Evolutionary conservation across 2,888 invertebrate species (phyloP).

Genomic region (Helleia helle): DNA sequence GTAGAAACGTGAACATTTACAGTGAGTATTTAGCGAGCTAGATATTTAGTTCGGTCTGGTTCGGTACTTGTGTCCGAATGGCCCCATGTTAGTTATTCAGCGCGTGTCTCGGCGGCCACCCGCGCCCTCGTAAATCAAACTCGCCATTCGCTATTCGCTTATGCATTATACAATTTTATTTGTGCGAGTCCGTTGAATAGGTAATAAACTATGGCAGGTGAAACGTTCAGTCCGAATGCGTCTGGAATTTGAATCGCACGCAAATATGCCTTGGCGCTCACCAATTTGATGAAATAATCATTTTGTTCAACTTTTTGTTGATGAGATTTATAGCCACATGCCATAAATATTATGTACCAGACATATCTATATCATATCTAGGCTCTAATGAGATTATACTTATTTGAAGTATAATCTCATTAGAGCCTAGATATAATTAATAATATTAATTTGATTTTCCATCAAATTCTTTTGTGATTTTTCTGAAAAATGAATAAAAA

Average conservation of each 20-base stretch:
- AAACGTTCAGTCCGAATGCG: constrained; percentile 57
- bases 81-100: constrained; percentile 68
- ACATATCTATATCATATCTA: too few relatives aligned
- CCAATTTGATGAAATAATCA: neutral
- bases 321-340: too few relatives aligned
- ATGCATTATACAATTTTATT: constrained; percentile 75
- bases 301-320: too few relatives aligned
- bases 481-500: too few relatives aligned
- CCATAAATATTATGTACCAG: too few relatives aligned
- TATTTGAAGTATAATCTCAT: too few relatives aligned
- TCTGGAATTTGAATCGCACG: constrained; percentile 54
- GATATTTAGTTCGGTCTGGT: constrained; percentile 17
- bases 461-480: too few relatives aligned
- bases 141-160: constrained; percentile 72
- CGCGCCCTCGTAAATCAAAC: constrained; percentile 69
- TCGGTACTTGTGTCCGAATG: constrained; percentile 49
- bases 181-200: constrained; percentile 72
- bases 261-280: constrained; percentile 38
- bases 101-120: constrained; percentile 48
- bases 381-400: too few relatives aligned
- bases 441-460: too few relatives aligned
- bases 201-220: constrained; percentile 71
- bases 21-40: neutral
- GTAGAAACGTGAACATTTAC: too few relatives aligned
- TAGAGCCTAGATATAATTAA: too few relatives aligned